Evolutionary conservation across 2,888 invertebrate genomes (phyloP).

Genomic region (Rhagophthalmus giganteus): DNA sequence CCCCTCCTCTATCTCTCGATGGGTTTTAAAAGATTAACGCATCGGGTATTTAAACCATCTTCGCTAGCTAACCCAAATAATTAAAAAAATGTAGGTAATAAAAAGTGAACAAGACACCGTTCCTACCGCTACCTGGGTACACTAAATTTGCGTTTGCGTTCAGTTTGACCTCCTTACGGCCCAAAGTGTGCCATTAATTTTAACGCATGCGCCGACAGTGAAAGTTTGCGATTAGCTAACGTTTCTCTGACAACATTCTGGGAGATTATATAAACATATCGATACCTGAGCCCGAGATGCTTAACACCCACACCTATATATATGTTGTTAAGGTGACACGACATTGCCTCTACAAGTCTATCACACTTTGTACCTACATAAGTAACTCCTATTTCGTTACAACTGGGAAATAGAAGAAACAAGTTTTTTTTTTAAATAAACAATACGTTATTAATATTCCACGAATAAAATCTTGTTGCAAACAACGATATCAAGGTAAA

Average conservation of each 20-base stretch:
- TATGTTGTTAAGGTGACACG: conserved; percentile 23
- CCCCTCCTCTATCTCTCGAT: background rate
- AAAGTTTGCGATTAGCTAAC: conserved; percentile 43
- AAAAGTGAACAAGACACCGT: conserved; percentile 34
- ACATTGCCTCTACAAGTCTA: conserved; percentile 22
- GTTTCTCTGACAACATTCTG: conserved; percentile 32
- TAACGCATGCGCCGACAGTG: conserved; percentile 38
- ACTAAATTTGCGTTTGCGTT: conserved; percentile 32
- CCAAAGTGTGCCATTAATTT: conserved; percentile 34
- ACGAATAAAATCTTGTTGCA: background rate
- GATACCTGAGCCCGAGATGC: conserved; percentile 35
- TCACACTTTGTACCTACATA: conserved; percentile 10
- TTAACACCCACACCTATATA: conserved; percentile 29
- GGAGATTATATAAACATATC: conserved; percentile 42
- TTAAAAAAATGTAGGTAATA: conserved; percentile 32
- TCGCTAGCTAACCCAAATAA: conserved; percentile 29
- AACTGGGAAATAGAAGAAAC: too few species aligned
- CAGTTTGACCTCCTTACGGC: conserved; percentile 27
- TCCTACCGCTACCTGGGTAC: conserved; percentile 25
- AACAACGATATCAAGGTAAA: background rate
- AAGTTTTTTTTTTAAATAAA: too few species aligned
- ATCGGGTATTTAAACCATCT: conserved; percentile 21
- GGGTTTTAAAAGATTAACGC: background rate
- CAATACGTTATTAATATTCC: too few species aligned
- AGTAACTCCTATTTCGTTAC: too few species aligned